Conservation (phyloP, 2,888 invertebrate genomes). For the Neoitamus cyanurus region DNA sequence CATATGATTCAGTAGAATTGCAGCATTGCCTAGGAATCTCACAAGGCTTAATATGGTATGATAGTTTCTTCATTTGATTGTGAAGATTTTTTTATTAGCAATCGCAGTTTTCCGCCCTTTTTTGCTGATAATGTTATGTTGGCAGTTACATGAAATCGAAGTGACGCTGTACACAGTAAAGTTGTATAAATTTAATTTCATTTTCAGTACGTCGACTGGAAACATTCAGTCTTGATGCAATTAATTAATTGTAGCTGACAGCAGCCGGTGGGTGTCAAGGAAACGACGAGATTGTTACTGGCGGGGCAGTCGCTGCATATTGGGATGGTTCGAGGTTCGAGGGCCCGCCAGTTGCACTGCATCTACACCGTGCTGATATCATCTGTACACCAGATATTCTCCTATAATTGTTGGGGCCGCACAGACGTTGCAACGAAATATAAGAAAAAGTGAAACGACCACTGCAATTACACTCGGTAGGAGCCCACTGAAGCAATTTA, state of each 20-base stretch:
- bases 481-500: neutral
- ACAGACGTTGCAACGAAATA: neutral
- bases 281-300: conserved; percentile 5
- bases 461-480: neutral
- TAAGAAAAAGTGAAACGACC: neutral
- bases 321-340: neutral
- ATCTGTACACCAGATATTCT: neutral
- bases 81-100: too few relatives aligned
- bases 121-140: neutral
- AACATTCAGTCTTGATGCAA: neutral
- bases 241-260: conserved; percentile 26
- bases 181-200: conserved; percentile 3
- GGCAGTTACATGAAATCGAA: neutral
- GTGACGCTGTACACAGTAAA: neutral
- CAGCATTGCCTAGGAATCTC: too few relatives aligned
- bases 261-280: neutral
- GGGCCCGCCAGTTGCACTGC: neutral
- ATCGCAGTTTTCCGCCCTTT: neutral
- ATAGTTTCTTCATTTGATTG: too few relatives aligned
- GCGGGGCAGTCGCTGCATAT: neutral
- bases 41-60: too few relatives aligned
- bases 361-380: neutral
- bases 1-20: too few relatives aligned
- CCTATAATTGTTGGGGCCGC: neutral
- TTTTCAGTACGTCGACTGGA: conserved; percentile 2